A percentile compares a stretch with the other conserved stretches of the same genome.
phyloP scores from a whole-genome alignment of 2,888 invertebrate species.

The Steromphala cineraria region DNA sequence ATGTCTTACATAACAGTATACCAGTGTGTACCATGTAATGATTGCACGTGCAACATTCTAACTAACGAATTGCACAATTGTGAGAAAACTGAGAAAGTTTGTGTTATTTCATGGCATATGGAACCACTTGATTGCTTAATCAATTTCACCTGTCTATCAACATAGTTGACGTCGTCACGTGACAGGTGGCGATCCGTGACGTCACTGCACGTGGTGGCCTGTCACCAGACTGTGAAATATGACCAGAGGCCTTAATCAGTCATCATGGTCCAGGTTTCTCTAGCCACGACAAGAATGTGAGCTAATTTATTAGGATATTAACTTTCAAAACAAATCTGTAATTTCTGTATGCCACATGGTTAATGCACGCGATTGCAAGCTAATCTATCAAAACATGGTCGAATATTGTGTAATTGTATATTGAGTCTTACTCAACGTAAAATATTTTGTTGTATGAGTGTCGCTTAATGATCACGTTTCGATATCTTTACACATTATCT shows the following conservation, averaged over 20 bases:
- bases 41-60: no score
- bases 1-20: no score
- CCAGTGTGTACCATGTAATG: no score
- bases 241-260: background rate
- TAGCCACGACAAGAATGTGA: background rate
- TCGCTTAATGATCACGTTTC: no score
- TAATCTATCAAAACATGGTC: background rate
- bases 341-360: conserved; percentile 13
- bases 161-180: background rate
- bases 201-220: background rate
- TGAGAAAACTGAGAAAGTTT: no score
- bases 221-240: background rate
- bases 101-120: background rate
- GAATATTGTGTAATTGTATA: background rate
- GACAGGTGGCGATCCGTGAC: background rate
- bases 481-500: no score
- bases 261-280: background rate
- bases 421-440: no score
- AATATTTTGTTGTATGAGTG: no score
- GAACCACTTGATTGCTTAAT: background rate
- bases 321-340: background rate
- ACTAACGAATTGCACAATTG: no score
- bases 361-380: background rate
- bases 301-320: background rate
- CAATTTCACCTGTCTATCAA: conserved; percentile 2